Evolutionary conservation across 2,113 vertebrate species (phyloP), one percentile per base, ranked within the genome.

Genomic region (Trogon surrucura): DNA sequence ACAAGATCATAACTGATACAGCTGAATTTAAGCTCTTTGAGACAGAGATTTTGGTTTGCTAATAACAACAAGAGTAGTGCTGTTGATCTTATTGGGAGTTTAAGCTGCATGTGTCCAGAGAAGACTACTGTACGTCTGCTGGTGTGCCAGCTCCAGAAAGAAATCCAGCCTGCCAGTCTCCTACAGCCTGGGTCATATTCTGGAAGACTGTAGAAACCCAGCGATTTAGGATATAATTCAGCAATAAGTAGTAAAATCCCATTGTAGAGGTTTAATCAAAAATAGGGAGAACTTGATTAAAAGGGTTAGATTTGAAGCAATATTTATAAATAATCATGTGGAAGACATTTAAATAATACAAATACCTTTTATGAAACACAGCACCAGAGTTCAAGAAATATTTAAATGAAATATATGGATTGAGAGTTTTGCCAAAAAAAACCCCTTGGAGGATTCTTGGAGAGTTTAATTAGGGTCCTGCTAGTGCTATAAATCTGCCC

Each of bases 341-440:
- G 78, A 92, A 73, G 48, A 80, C 58, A 93, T 87, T 93, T 80
- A 93, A 94, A 87, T 85, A 88, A 91, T 79, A 87, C 50, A 85
- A 66, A 85, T 75, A n/a, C 8, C 4, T 74, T 86, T 93, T 92
- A 79, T 71, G 25, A 94, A 91, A 80, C 30, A 74, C 22, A 34
- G 47, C 51, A 81, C 18, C 0, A 2, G 34, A 64, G 71, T 78
- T 89, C 67, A 73, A 73, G 69, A 80, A 92, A 85, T 83, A 82
- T 79, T 89, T 86, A 64, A 50, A 80, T 57, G 91, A 84, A 89
- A 85, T 75, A 82, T 27, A 47, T 82, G 32, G n/a, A 44, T 82
- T 45, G 62, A 87, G 11, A 11, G 10, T 88, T 94, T 93, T 93
- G 36, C n/a, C 50, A 77, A 77, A 86, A 77, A 77, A 86, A 89